Base-by-base conservation (phyloP, 2,113 vertebrate species). In the Atherinomorus stipes region DNA sequence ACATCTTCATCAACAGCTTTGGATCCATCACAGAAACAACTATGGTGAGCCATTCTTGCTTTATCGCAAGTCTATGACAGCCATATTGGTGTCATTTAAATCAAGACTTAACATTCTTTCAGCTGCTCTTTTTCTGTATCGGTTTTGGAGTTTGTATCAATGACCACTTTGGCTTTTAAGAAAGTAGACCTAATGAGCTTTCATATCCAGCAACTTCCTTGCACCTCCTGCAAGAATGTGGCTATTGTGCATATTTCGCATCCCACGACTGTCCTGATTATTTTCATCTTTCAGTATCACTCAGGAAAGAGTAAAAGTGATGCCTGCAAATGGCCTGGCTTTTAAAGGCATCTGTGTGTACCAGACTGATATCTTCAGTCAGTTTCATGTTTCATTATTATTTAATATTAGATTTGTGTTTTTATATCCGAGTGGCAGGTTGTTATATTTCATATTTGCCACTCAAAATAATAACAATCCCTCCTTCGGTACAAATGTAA, bases 1-100 rank as follows among this genome's bases (percentile, higher is more conserved):
- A 98, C 93, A 97, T 98, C 94, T 98, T 98, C 93, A 98, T 98
- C 92, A 98, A 98, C 92, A 98, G 96, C 89, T 98, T 98, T 0
- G 94, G 96, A 62, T 98, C 97, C 0, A 94, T 99, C 92, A 98
- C 96, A 0, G 96, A 98, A 90, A 99, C 96, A 15, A 97, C 97
- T 8, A 97, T 98, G 97, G 97, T 98, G 91, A 96, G 95, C 66
- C 26, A 37, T 62, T 26, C 2, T 52, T 54, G 26, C 31, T 58
- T 52, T 23, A 44, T 51, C 52, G 44, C 44, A 19, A 8, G 19
- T n/a, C 44, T n/a, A 18, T 47, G 1, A 34, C 9, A 34, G 8
- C 31, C 31, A 34, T 34, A 34, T 34, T 10, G 21, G 11, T 3
- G 3, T 4, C 4, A 23, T 51, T 51, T 25, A 51, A 51, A 51